phyloP scores from a whole-genome alignment of 2,888 invertebrate genomes.

The Tenthredo distinguenda region DNA sequence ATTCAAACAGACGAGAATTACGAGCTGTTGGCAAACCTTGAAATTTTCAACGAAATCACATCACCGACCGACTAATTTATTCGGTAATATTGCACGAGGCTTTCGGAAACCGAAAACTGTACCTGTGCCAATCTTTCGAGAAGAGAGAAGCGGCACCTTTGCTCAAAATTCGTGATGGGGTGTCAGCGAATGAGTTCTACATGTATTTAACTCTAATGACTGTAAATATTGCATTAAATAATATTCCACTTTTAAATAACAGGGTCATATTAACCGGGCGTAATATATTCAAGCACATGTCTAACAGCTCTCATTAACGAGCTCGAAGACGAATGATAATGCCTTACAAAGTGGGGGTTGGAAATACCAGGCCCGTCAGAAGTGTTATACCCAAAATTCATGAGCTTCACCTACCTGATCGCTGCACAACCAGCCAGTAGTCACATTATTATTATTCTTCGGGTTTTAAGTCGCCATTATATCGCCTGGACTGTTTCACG shows the following conservation, averaged over 20 bases:
- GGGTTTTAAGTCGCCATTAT: background rate
- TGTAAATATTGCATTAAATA: background rate
- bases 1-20: background rate
- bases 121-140: background rate
- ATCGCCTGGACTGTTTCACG: background rate
- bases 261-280: slow-evolving; percentile 19
- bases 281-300: slow-evolving; percentile 44
- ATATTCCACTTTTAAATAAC: slow-evolving; percentile 10
- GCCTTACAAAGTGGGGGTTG: slow-evolving; percentile 42
- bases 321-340: slow-evolving; percentile 48
- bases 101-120: background rate
- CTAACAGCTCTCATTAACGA: slow-evolving; percentile 37
- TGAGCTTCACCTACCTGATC: background rate
- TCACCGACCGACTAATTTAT: background rate
- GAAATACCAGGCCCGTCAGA: slow-evolving; percentile 12
- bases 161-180: background rate
- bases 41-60: background rate
- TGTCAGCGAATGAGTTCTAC: background rate
- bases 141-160: background rate
- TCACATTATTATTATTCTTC: background rate
- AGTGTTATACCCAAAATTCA: slow-evolving; percentile 25
- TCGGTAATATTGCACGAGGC: background rate
- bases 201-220: background rate
- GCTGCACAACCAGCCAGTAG: background rate
- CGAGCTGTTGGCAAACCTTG: background rate